These are phyloP conservation scores for Triplophysa tibetana DNA, from an alignment of 2,113 vertebrate genomes.

Conservation along the genomic window DNA sequence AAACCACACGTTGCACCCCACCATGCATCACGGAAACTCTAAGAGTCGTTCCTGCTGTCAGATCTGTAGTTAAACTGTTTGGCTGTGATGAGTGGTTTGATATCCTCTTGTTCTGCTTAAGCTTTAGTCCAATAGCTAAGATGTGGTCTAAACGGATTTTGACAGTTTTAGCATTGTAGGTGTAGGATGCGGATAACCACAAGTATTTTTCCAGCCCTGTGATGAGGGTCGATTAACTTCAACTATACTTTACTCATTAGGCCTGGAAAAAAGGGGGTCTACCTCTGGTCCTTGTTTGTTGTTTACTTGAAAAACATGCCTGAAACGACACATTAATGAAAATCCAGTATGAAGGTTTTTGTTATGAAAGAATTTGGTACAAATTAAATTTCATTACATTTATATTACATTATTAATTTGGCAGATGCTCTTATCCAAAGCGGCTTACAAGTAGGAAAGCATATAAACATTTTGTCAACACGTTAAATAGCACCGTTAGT, in stretches of 20 bases:
- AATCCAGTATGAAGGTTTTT: background rate
- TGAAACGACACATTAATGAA: background rate
- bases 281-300: too few relatives aligned
- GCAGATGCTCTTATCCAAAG: too few relatives aligned
- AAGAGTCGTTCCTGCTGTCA: background rate
- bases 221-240: too few relatives aligned
- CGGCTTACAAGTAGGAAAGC: too few relatives aligned
- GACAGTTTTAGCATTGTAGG: background rate
- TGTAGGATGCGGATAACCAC: too few relatives aligned
- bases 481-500: too few relatives aligned
- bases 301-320: background rate
- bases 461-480: too few relatives aligned
- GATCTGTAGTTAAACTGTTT: background rate
- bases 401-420: too few relatives aligned
- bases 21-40: constrained; percentile 44
- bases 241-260: background rate
- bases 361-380: background rate
- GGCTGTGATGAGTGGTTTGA: background rate
- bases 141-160: background rate
- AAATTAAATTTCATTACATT: background rate
- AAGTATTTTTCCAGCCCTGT: too few relatives aligned
- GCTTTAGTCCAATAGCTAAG: background rate
- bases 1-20: constrained; percentile 51
- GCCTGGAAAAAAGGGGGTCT: too few relatives aligned
- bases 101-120: background rate